A percentile compares a stretch with the other conserved stretches of the same genome.
phyloP scores from a whole-genome alignment of 35 echinoderm and acorn worm species.

The Anneissia japonica region DNA sequence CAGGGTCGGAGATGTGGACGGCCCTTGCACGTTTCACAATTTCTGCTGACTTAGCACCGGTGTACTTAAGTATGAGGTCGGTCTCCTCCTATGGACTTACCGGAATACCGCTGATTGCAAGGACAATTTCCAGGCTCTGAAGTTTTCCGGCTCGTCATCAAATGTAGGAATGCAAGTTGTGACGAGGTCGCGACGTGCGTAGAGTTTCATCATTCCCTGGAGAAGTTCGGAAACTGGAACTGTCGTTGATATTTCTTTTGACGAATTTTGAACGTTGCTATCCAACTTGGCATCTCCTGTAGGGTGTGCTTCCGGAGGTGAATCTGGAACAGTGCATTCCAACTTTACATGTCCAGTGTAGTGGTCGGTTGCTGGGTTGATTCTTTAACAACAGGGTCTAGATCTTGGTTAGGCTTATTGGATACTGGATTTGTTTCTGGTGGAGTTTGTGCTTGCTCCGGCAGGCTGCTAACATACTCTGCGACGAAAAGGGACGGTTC shows the following conservation, averaged over 20 bases:
- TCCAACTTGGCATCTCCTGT: no score
- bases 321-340: no score
- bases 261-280: no score
- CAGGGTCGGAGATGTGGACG: background rate
- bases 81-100: background rate
- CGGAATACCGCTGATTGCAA: background rate
- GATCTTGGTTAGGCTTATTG: background rate
- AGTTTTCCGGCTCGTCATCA: background rate
- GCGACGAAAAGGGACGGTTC: background rate
- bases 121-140: background rate
- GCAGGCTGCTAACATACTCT: background rate
- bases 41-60: background rate
- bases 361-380: no score
- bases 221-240: background rate
- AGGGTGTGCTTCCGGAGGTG: no score
- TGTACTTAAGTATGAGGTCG: background rate
- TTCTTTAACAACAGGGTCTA: no score
- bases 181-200: background rate
- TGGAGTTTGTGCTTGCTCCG: background rate
- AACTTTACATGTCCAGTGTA: no score
- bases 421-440: background rate
- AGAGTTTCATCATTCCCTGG: background rate
- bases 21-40: background rate
- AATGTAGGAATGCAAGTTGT: background rate
- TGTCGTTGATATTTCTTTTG: no score